Evolutionary conservation across 2,797 vertebrate genomes (phyloP), one percentile per base, ranked within the genome.

Genomic region (Hapalemur alaotrensis): DNA sequence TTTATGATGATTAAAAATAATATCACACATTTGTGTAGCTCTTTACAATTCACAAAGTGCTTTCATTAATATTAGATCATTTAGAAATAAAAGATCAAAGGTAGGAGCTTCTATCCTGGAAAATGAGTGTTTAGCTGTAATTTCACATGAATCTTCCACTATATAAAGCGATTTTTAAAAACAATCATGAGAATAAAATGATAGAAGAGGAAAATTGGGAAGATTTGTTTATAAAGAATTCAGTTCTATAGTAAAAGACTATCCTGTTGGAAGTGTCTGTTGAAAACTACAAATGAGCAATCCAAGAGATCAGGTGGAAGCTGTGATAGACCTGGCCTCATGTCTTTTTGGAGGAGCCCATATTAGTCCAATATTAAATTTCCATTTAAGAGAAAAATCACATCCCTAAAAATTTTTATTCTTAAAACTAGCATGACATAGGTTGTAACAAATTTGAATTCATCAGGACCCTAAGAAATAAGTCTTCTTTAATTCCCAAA

Each of bases 31-130:
- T 79, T 32, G 0, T 82, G 0, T 13, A 63, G 41, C 38, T 52
- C 48, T 91, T 95, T 61, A 78, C 7, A 83, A 90, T 63, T 57
- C 28, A 28, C 20, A 32, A 57, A 65, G n/a, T 69, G 11, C 72
- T 52, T 67, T 41, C 2, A 79, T 82, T 61, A 73, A 13, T 17
- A 48, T 35, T 59, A 69, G 18, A 32, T 89, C 11, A 63, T 72
- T 96, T 69, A 82, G 9, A 86, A 92, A 95, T 85, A 50, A 92
- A 70, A 79, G 14, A 73, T 61, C 65, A 93, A 92, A 91, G 32
- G 4, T 32, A 57, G 84, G 0, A 7, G 25, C 48, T 85, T 75
- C 82, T 23, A 75, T 41, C 48, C 43, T 28, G 9, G 35, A 50
- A 92, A 82, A 75, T 30, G n/a, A 61, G 94, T 70, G 9, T 85